Base-by-base conservation (phyloP, 2,888 invertebrate species). In the Bruchidius siliquastri region DNA sequence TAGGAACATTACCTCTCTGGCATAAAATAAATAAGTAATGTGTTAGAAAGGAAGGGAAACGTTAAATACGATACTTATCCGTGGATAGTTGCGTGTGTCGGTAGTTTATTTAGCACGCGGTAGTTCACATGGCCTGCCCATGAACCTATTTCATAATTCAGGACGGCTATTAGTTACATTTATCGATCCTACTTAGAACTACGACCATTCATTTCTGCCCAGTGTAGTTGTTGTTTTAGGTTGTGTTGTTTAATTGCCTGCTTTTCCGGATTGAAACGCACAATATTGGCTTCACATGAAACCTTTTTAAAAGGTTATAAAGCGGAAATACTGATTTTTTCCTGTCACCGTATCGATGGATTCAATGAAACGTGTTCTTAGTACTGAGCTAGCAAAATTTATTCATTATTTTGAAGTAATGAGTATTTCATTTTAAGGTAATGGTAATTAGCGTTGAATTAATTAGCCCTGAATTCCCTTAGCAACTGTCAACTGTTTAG, bases 111-210 rank as follows among this genome's bases (percentile, higher is more conserved):
- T 77, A 80, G 79, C 82, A 82, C 78, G 78, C 79, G 81, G 81
- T 76, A 76, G 80, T 81, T 82, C 82, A 79, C 82, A 81, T 81
- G 74, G 79, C 78, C 77, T 75, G 77, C 74, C 80, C 77, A 78
- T 76, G 76, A 77, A 78, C 74, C 80, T 80, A 76, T 77, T 82
- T 76, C 81, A 82, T 82, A 81, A 82, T 82, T 81, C 81, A 82
- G 74, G 76, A 80, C 77, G 77, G 80, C 78, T 80, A 81, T 82
- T 81, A 82, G 81, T 81, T 79, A 81, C 30, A 74, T 77, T 75
- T 76, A 78, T 82, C 79, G 82, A 82, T 79, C 78, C 72, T 32
- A 26, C 49, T 49, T 49, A 49, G 6, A 49, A 49, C 49, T 49
- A 13, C n/a, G n/a, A n/a, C 13, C 49, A 49, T 49, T 49, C 18